Evolutionary conservation across 2,888 invertebrate genomes (phyloP), one percentile per base, ranked within the genome.

Genomic region (Papilio demoleus): DNA sequence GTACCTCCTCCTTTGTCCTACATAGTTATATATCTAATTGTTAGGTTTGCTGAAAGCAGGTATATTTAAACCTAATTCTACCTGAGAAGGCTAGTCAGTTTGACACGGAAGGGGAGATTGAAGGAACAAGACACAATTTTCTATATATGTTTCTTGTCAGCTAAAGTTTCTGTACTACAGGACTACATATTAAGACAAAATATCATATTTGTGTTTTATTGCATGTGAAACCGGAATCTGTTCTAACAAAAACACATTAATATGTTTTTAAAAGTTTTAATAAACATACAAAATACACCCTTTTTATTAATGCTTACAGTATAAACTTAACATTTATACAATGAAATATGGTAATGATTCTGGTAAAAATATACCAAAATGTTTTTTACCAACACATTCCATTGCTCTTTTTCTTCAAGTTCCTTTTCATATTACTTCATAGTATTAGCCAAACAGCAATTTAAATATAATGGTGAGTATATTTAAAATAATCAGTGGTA

Each of bases 401-500:
- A 53, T 27, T 53, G n/a, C 53, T 27, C 5, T 53, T 31, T 6
- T 53, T 56, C 31, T 11, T 56, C n/a, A 1, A 24, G 40, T 60
- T 40, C 38, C 19, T 40, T 60, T 50, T 53, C 1, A 36, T 36
- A 56, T 60, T 65, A 69, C 58, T 71, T 53, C n/a, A 27, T 8
- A 27, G 2, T 27, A 71, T 93, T 92, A 99, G 84, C 99, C 99
- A 75, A 98, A 93, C 79, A 99, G 88, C 78, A 99, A 87, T 88
- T 98, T 99, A 84, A 99, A 94, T 78, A 96, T 78, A 85, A 99
- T 98, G 68, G 96, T 96, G 73, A 97, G 81, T 76, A 97, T 94
- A 85, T 99, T 99, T 68, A 99, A 93, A 76, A 98, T 95, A 87
- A 99, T 98, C 73, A 99, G 91, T 12, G 99, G 99, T 94, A 99